Conservation (phyloP, 2,888 invertebrate species). For the Himalopsyche kuldschensis region DNA sequence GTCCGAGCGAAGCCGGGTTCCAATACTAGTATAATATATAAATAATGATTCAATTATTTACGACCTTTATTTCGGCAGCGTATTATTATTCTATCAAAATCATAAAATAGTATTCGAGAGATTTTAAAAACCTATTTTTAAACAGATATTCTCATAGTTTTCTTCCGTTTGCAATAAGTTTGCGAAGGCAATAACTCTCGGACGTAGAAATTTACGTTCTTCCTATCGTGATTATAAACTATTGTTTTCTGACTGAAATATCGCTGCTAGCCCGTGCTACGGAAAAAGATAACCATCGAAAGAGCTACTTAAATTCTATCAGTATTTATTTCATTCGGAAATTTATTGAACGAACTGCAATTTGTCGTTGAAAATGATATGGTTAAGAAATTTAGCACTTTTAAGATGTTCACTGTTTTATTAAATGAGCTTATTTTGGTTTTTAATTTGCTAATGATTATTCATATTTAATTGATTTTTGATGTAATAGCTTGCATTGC, state of each 20-base stretch:
- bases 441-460: too few relatives aligned
- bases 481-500: too few relatives aligned
- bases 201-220: not conserved
- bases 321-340: not conserved
- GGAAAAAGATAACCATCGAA: not conserved
- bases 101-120: too few relatives aligned
- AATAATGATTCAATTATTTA: too few relatives aligned
- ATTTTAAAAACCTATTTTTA: not conserved
- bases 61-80: too few relatives aligned
- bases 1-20: too few relatives aligned
- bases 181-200: not conserved
- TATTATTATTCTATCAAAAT: too few relatives aligned
- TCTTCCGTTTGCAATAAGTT: not conserved
- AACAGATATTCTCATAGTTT: not conserved
- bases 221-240: not conserved
- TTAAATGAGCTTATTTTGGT: too few relatives aligned
- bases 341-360: not conserved
- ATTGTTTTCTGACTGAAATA: not conserved
- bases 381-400: too few relatives aligned
- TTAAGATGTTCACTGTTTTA: too few relatives aligned
- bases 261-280: not conserved
- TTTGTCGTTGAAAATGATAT: not conserved
- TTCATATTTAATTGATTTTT: too few relatives aligned
- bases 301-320: not conserved
- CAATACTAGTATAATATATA: too few relatives aligned